A percentile compares a stretch with the other conserved stretches of the same genome.
Conservation (phyloP, 2,888 invertebrate genomes). For the Cordilura impudica region DNA sequence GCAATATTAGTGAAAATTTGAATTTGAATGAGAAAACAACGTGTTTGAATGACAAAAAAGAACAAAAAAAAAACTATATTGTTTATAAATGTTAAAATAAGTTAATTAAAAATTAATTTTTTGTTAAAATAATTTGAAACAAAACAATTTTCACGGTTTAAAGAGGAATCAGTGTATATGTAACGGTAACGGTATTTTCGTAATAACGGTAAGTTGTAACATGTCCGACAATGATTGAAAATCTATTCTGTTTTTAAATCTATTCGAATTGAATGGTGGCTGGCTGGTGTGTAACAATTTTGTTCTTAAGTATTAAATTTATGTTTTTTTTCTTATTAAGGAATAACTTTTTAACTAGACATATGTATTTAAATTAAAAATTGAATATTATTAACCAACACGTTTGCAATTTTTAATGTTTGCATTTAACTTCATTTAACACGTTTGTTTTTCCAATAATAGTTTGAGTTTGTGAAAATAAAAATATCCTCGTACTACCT, state of each 20-base stretch:
- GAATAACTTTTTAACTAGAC: neutral
- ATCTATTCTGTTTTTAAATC: neutral
- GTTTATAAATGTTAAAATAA: neutral
- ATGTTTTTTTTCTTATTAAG: neutral
- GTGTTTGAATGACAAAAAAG: neutral
- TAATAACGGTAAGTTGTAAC: constrained; percentile 45
- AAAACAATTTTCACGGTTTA: too few species aligned
- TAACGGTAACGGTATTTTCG: too few species aligned
- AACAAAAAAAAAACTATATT: neutral
- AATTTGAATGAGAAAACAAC: constrained; percentile 24
- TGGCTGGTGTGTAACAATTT: constrained; percentile 56
- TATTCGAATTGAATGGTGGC: neutral
- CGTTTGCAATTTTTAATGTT: constrained; percentile 74
- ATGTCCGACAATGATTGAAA: neutral
- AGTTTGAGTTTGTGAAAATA: constrained; percentile 4
- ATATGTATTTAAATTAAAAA: neutral
- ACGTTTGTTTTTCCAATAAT: neutral
- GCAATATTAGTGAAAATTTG: constrained; percentile 34
- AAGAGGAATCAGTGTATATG: too few species aligned
- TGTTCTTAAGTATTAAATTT: constrained; percentile 30
- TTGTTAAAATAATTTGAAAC: constrained; percentile 9
- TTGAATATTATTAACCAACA: constrained; percentile 53
- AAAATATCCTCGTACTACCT: too few species aligned
- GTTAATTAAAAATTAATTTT: neutral
- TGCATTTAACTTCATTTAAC: constrained; percentile 66